Evolutionary conservation across 2,888 invertebrate genomes (phyloP).

Genomic region (Scrobipalpa atriplicella): DNA sequence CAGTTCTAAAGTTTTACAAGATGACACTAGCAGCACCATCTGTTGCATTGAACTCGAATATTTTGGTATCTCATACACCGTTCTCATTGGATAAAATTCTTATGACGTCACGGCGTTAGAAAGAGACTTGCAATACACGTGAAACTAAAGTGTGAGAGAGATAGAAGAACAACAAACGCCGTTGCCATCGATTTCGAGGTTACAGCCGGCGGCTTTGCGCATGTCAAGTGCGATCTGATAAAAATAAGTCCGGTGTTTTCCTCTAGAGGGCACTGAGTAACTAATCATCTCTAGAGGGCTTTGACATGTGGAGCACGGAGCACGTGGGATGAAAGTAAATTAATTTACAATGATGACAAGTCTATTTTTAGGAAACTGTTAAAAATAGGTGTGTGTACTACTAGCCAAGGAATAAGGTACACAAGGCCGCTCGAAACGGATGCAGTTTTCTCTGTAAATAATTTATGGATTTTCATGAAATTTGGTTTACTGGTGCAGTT

Average conservation of each 20-base stretch:
- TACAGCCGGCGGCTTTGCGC: slow-evolving; percentile 57
- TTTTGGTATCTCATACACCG: slow-evolving; percentile 38
- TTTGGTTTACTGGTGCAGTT: no score
- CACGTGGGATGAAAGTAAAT: slow-evolving; percentile 17
- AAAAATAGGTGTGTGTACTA: no score
- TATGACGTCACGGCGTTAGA: slow-evolving; percentile 51
- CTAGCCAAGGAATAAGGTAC: no score
- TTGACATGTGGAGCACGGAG: slow-evolving; percentile 24
- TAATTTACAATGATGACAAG: neutral
- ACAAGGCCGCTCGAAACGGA: no score
- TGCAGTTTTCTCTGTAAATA: no score
- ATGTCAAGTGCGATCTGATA: slow-evolving; percentile 71
- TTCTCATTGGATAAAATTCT: slow-evolving; percentile 54
- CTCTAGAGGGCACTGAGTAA: slow-evolving; percentile 30
- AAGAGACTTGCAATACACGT: slow-evolving; percentile 44
- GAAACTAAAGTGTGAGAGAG: slow-evolving; percentile 47
- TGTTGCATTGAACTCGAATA: slow-evolving; percentile 26
- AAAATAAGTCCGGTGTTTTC: slow-evolving; percentile 51
- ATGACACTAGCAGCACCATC: slow-evolving; percentile 2
- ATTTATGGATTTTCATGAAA: no score
- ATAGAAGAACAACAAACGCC: slow-evolving; percentile 72
- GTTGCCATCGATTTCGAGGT: slow-evolving; percentile 76
- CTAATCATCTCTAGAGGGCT: no score
- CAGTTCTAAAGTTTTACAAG: no score
- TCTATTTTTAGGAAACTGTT: no score